Evolutionary conservation across 2,797 vertebrate species (phyloP), one percentile per base, ranked within the genome.

Genomic region (Pteronotus mesoamericanus): DNA sequence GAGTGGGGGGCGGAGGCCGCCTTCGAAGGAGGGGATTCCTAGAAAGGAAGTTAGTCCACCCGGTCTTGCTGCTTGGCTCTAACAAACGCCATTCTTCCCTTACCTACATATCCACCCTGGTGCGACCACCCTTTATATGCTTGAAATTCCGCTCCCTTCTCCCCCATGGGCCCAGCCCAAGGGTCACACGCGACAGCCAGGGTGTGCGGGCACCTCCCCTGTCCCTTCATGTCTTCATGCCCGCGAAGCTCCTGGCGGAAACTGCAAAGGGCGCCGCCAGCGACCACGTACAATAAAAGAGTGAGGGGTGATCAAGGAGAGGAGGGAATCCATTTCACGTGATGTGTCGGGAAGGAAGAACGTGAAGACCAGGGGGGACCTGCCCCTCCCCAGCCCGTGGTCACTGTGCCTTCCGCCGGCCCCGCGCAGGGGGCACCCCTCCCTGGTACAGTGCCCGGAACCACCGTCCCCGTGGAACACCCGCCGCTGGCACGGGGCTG

Each of bases 381-480:
- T 34, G 19, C 59, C 24, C 16, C 32, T 10, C 59, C 42, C 32
- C 8, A 4, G 8, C 12, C 18, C 21, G 14, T 1, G 21, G 16
- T 34, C 21, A 32, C 64, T 19, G 2, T n/a, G 80, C 71, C 64
- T 59, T n/a, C 16, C 64, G 55, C 72, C 42, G 42, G 26, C 9
- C 78, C 21, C 9, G 5, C 14, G 9, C 57, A 8, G 51, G 42
- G 3, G 6, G 37, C 48, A 4, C 24, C 26, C 64, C 72, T 14
- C 6, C 22, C 14, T 51, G 4, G 32, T 1, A 37, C 2, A 9
- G 16, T 9, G 61, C 1, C 79, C 53, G 68, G 21, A 15, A n/a
- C 19, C 6, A 10, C 39, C 11, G 1, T 24, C 32, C 44, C 74
- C 0, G 22, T 24, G 34, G 21, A 51, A 2, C 1, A 2, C 4